These are phyloP conservation scores for Ornithoptera priamus DNA, from an alignment of 2,888 invertebrate species.

Conservation along the genomic window DNA sequence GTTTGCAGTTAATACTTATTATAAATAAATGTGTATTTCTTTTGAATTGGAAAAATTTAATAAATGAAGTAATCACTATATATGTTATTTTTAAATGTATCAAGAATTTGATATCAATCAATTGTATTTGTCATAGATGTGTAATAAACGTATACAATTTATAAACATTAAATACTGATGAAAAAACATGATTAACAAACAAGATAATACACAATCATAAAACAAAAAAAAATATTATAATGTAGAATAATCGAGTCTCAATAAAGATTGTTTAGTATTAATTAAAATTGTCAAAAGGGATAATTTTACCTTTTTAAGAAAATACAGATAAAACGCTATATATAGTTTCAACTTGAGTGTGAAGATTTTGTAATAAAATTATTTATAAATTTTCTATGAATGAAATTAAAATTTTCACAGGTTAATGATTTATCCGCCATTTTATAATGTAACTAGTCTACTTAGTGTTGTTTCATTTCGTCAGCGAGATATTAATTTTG, in stretches of 20 bases:
- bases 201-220: too few species aligned
- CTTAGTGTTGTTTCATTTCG: slow-evolving; percentile 53
- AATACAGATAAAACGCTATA: neutral
- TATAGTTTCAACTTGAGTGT: neutral
- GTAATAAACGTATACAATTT: neutral
- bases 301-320: too few species aligned
- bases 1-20: slow-evolving; percentile 11
- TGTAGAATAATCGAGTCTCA: too few species aligned
- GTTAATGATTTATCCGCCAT: slow-evolving; percentile 17
- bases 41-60: neutral
- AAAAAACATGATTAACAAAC: neutral
- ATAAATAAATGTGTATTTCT: neutral
- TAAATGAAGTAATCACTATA: neutral
- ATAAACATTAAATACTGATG: neutral
- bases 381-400: neutral
- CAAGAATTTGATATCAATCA: neutral
- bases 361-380: neutral
- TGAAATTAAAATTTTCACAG: neutral
- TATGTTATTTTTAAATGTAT: neutral
- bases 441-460: slow-evolving; percentile 47
- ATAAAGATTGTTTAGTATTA: too few species aligned
- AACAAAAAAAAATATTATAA: too few species aligned
- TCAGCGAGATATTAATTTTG: slow-evolving; percentile 62
- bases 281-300: too few species aligned
- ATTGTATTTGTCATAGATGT: neutral